Percentiles rank a stretch among this genome's conserved stretches.
Evolutionary conservation across 2,888 invertebrate genomes (phyloP).

Genomic region (Kryphioiulus occultus): DNA sequence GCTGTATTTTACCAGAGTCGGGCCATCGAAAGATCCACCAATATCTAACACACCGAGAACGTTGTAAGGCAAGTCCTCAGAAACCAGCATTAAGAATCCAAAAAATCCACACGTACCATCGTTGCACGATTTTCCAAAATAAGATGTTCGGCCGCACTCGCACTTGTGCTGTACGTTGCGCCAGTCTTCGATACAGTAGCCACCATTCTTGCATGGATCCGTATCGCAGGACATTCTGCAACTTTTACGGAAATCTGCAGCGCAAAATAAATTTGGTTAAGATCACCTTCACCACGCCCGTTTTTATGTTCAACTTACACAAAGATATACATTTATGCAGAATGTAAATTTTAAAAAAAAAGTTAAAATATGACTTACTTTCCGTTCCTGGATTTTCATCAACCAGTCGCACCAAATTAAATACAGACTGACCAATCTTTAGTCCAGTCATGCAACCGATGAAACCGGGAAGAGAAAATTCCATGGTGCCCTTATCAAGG

Average conservation of each 20-base stretch:
- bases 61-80: not conserved
- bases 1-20: constrained; percentile 71
- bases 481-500: constrained; percentile 77
- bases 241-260: constrained; percentile 62
- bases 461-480: constrained; percentile 75
- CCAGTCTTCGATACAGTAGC: constrained; percentile 88
- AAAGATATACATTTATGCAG: no score
- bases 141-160: constrained; percentile 87
- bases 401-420: constrained; percentile 56
- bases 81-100: not conserved
- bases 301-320: no score
- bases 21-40: constrained; percentile 87
- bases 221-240: constrained; percentile 90
- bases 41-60: constrained; percentile 69
- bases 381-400: constrained; percentile 52
- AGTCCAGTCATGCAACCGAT: constrained; percentile 87
- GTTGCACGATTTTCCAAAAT: constrained; percentile 85
- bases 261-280: not conserved
- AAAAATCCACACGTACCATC: constrained; percentile 66
- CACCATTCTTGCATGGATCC: constrained; percentile 85
- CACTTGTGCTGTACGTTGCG: constrained; percentile 84
- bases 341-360: no score
- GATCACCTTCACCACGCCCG: not conserved
- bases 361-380: constrained; percentile 39
- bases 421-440: constrained; percentile 76